Percentiles rank a stretch among this genome's conserved stretches.
Evolutionary conservation across 1,140 invertebrate genomes (phyloP).

Genomic region (Amphibalanus amphitrite): DNA sequence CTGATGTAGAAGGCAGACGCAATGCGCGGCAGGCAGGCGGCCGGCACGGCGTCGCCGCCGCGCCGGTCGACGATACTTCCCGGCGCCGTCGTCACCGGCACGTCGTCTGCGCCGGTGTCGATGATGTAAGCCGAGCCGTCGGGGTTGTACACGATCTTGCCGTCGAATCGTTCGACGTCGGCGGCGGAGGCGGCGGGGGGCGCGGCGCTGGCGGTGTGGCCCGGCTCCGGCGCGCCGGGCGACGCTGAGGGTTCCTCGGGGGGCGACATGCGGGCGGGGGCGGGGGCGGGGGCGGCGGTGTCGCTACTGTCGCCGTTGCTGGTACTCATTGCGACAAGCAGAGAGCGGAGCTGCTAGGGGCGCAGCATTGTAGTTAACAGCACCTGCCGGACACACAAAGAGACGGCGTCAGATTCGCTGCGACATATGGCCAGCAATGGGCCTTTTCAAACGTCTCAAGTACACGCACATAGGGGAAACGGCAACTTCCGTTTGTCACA

Average conservation of each 20-base stretch:
- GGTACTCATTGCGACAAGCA: too few species aligned
- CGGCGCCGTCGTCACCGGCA: neutral
- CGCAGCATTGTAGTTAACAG: too few species aligned
- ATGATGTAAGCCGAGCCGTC: neutral
- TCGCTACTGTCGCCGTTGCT: neutral
- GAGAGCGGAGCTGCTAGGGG: too few species aligned
- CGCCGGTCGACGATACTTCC: neutral
- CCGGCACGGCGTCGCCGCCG: neutral
- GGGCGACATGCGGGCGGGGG: constrained; percentile 16
- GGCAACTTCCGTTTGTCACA: too few species aligned
- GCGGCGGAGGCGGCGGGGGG: constrained; percentile 18
- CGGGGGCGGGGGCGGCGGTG: constrained; percentile 2
- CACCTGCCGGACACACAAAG: too few species aligned
- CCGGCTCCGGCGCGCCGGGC: constrained; percentile 7
- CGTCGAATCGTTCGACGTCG: neutral
- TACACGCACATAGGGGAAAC: too few species aligned
- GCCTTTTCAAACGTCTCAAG: too few species aligned
- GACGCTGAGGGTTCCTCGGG: neutral
- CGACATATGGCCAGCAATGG: too few species aligned
- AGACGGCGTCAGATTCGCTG: too few species aligned
- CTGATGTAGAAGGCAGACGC: neutral
- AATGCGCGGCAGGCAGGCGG: constrained; percentile 38
- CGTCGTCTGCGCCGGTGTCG: constrained; percentile 49
- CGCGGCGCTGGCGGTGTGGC: constrained; percentile 14
- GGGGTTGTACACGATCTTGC: neutral